A percentile compares a stretch with the other conserved stretches of the same genome.
Conservation (phyloP, 1,140 invertebrate genomes). For the Agrypnia vestita region DNA sequence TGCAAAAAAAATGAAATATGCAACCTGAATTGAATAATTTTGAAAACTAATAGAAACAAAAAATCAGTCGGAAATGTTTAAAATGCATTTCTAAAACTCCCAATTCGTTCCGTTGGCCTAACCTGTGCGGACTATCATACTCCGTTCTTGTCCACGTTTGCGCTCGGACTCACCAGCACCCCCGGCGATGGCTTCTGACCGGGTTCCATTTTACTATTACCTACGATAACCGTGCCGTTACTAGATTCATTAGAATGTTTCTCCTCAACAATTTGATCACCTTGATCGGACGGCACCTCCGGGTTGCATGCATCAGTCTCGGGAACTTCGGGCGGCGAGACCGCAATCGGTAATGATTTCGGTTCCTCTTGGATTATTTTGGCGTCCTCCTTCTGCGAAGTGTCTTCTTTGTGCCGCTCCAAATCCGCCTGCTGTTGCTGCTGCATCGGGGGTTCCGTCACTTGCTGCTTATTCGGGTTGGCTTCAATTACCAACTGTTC, state of each 20-base stretch:
- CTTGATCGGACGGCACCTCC: constrained; percentile 31
- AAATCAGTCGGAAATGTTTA: constrained; percentile 23
- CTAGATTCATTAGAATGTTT: neutral
- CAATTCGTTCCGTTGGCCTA: constrained; percentile 3
- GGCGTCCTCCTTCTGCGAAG: constrained; percentile 33
- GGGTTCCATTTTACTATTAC: constrained; percentile 2
- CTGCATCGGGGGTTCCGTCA: constrained; percentile 21
- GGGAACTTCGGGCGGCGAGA: neutral
- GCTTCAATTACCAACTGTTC: constrained; percentile 22
- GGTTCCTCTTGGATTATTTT: constrained; percentile 21
- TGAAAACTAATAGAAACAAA: constrained; percentile 30
- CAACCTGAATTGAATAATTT: neutral
- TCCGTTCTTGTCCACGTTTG: constrained; percentile 47
- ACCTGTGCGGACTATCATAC: constrained; percentile 45
- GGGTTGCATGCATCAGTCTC: constrained; percentile 30
- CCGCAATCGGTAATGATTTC: constrained; percentile 12
- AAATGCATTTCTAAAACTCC: constrained; percentile 25
- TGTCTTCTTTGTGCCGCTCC: constrained; percentile 47
- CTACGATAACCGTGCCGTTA: constrained; percentile 2
- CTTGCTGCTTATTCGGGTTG: constrained; percentile 5
- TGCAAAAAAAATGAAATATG: neutral
- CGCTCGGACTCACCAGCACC: constrained; percentile 13
- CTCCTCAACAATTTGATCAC: constrained; percentile 41
- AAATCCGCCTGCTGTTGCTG: constrained; percentile 2
- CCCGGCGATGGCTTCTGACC: neutral